These are phyloP conservation scores for Brassicogethes aeneus DNA, from an alignment of 2,888 invertebrate genomes.

Conservation along the genomic window DNA sequence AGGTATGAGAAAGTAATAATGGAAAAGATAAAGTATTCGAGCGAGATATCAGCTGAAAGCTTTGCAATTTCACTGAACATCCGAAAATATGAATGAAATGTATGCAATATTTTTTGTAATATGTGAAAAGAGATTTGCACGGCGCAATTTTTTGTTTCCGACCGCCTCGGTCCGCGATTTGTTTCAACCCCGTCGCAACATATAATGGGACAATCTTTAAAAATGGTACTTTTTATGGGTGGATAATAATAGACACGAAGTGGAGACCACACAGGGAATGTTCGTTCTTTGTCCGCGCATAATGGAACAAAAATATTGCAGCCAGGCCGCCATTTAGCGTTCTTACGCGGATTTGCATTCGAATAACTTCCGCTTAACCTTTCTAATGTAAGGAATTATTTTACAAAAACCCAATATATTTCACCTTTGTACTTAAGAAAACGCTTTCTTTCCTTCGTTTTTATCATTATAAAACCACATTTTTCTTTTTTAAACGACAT, in stretches of 20 bases:
- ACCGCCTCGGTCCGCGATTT: conserved; percentile 17
- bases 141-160: conserved; percentile 1
- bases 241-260: conserved; percentile 9
- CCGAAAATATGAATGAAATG: conserved; percentile 3
- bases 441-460: too few relatives aligned
- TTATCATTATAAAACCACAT: too few relatives aligned
- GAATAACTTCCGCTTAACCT: conserved; percentile 20
- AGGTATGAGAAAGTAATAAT: conserved; percentile 1
- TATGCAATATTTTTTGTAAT: conserved; percentile 5
- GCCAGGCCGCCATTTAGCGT: conserved; percentile 11
- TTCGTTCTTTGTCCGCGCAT: conserved; percentile 10
- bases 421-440: conserved; percentile 2
- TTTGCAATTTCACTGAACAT: conserved; percentile 1
- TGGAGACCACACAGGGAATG: conserved; percentile 8
- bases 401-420: conserved; percentile 8
- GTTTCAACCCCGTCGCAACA: conserved; percentile 22
- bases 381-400: conserved; percentile 14
- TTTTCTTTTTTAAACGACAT: too few relatives aligned
- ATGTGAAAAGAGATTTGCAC: conserved; percentile 4
- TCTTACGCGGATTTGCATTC: conserved; percentile 17
- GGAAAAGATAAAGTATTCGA: background rate
- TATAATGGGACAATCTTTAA: conserved; percentile 24
- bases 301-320: conserved; percentile 17
- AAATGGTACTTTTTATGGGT: conserved; percentile 12
- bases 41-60: conserved; percentile 4